Conservation (phyloP, 1,140 invertebrate species). For the Dolichoris vasculosae region DNA sequence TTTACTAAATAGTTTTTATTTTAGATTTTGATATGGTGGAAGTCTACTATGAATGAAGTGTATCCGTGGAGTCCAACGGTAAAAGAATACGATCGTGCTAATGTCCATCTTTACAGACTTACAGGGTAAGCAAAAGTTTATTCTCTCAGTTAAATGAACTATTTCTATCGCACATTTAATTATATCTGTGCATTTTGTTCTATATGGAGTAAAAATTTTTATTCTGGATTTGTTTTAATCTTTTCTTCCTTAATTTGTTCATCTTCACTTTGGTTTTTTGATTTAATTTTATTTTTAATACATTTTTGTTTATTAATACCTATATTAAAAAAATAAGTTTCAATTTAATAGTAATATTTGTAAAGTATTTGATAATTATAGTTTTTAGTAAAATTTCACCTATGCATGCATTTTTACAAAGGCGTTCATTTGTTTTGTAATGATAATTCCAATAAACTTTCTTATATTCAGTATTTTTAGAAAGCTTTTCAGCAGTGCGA, state of each 20-base stretch:
- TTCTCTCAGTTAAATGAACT: background rate
- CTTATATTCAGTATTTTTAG: slow-evolving; percentile 54
- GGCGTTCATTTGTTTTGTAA: slow-evolving; percentile 40
- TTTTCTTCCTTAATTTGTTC: too few relatives aligned
- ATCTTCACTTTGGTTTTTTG: too few relatives aligned
- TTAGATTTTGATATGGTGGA: slow-evolving; percentile 84
- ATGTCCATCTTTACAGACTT: slow-evolving; percentile 83
- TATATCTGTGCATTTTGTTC: slow-evolving; percentile 10
- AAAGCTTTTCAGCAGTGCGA: slow-evolving; percentile 57
- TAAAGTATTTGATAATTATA: background rate
- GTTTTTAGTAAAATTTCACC: slow-evolving; percentile 9
- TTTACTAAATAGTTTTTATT: slow-evolving; percentile 43
- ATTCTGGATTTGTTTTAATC: slow-evolving; percentile 31
- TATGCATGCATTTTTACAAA: background rate
- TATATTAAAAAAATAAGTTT: background rate
- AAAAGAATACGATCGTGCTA: slow-evolving; percentile 86
- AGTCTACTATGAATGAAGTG: slow-evolving; percentile 84
- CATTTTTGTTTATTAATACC: background rate
- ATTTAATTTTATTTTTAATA: slow-evolving; percentile 24
- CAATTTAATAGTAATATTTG: background rate
- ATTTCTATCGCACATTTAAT: background rate
- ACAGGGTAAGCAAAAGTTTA: slow-evolving; percentile 67
- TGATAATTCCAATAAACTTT: slow-evolving; percentile 55
- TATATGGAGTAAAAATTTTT: background rate
- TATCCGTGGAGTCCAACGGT: slow-evolving; percentile 88